These are phyloP conservation scores for Drosophila fulvimacula DNA, from an alignment of 2,888 invertebrate species.

Conservation along the genomic window DNA sequence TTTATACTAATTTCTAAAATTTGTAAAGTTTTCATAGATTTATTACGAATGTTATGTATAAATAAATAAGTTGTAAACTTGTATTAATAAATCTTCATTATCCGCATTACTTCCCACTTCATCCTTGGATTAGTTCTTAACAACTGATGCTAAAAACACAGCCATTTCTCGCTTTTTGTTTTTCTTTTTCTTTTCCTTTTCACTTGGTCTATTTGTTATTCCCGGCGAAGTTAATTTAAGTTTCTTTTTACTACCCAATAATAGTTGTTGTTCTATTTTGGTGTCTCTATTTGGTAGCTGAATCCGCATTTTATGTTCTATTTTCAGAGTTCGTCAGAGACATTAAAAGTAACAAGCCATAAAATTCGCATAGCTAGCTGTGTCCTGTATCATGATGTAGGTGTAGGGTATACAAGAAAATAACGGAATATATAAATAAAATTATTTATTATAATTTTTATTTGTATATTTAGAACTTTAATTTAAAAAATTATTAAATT, in stretches of 20 bases:
- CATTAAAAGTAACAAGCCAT: slow-evolving; percentile 40
- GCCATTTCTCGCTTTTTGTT: neutral
- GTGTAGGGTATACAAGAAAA: neutral
- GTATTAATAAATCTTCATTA: no score
- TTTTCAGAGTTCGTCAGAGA: neutral
- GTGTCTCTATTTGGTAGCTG: slow-evolving; percentile 12
- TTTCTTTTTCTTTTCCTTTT: neutral
- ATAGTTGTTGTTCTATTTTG: slow-evolving; percentile 4
- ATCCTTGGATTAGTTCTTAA: no score
- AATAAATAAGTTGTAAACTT: no score
- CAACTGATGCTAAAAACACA: no score
- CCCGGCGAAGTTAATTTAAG: neutral
- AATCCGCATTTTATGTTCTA: slow-evolving; percentile 14
- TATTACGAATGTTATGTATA: no score
- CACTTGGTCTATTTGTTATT: neutral
- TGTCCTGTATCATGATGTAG: neutral
- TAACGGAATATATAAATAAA: no score
- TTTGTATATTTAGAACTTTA: no score
- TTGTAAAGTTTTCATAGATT: no score
- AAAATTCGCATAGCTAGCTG: slow-evolving; percentile 6
- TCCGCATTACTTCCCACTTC: no score
- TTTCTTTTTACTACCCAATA: slow-evolving; percentile 26
- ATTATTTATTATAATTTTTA: no score
- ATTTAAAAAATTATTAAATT: no score
- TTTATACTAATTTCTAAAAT: no score